Evolutionary conservation across 2,888 invertebrate species (phyloP).

Genomic region (Zootermopsis nevadensis): DNA sequence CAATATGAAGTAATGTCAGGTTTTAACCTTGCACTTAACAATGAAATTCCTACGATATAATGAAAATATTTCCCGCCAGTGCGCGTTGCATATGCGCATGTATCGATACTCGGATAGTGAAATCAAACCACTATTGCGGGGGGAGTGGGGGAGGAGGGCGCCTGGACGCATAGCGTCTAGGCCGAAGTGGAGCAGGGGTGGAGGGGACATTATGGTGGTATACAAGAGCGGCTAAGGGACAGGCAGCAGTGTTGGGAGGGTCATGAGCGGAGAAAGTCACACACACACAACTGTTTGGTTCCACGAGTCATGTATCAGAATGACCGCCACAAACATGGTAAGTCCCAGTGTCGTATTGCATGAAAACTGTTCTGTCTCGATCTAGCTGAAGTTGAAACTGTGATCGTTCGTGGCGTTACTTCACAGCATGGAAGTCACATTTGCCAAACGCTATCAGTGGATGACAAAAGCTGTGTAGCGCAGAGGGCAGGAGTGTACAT

Average conservation of each 20-base stretch:
- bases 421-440: too few relatives aligned
- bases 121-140: not conserved
- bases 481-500: too few relatives aligned
- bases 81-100: not conserved
- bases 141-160: constrained; percentile 3
- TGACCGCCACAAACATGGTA: constrained; percentile 54
- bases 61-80: constrained; percentile 26
- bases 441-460: too few relatives aligned
- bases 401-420: too few relatives aligned
- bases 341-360: constrained; percentile 29
- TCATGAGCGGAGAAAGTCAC: constrained; percentile 49
- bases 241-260: constrained; percentile 49
- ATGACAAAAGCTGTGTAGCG: too few relatives aligned
- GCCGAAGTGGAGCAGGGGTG: not conserved
- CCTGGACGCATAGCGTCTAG: constrained; percentile 17
- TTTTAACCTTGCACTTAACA: not conserved
- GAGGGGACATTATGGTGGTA: constrained; percentile 28
- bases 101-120: constrained; percentile 13
- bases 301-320: constrained; percentile 54
- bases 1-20: not conserved
- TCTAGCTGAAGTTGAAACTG: too few relatives aligned
- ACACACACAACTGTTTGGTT: constrained; percentile 45
- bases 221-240: not conserved
- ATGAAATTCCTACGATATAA: not conserved
- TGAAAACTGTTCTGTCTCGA: too few relatives aligned